These are phyloP conservation scores for Muntiacus muntjak DNA, from an alignment of 2,113 vertebrate species.

Conservation along the genomic window DNA sequence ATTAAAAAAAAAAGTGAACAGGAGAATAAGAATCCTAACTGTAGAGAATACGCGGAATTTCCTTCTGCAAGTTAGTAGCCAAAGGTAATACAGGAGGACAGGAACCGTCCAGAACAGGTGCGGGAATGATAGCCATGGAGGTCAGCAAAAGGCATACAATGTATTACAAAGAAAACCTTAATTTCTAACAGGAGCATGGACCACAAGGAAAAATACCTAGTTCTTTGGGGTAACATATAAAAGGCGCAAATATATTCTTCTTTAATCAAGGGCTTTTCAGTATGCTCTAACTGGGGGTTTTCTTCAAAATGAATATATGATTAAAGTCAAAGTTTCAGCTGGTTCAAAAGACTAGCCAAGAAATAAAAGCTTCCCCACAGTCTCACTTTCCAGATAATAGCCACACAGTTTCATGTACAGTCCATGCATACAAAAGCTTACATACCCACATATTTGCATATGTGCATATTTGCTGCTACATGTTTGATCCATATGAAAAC, in stretches of 20 bases:
- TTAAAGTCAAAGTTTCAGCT: slow-evolving; percentile 9
- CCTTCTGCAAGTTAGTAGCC: background rate
- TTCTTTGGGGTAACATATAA: background rate
- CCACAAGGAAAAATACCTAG: background rate
- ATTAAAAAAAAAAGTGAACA: background rate
- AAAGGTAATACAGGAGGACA: background rate
- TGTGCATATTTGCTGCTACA: background rate
- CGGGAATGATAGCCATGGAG: background rate
- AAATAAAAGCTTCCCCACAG: background rate
- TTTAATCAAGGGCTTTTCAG: background rate
- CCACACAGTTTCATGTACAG: background rate
- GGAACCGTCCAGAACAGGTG: background rate
- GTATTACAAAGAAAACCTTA: background rate
- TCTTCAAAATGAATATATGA: background rate
- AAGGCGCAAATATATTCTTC: background rate
- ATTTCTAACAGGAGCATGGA: background rate
- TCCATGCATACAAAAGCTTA: background rate
- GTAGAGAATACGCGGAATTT: background rate
- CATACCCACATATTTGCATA: background rate
- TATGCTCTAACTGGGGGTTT: background rate
- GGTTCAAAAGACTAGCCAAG: background rate
- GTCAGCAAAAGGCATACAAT: background rate
- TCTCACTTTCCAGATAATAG: background rate
- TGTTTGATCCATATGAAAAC: background rate
- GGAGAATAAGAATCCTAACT: background rate